Evolutionary conservation across 1,140 invertebrate species (phyloP).

Genomic region (Theocolax elegans): DNA sequence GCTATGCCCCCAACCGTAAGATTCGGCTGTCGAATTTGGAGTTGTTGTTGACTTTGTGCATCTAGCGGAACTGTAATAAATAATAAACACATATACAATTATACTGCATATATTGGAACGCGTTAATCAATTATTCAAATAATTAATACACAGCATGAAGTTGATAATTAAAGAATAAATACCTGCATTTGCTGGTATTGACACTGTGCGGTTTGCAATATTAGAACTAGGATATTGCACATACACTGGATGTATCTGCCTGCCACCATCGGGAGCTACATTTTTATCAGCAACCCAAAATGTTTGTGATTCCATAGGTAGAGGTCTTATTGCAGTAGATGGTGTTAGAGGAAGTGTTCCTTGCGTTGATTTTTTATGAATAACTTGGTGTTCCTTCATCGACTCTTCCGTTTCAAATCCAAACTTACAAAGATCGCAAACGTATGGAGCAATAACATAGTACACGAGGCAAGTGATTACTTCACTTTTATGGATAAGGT

Average conservation of each 20-base stretch:
- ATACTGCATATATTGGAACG: too few relatives aligned
- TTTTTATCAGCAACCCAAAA: conserved; percentile 32
- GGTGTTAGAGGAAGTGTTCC: background rate
- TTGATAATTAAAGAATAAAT: too few relatives aligned
- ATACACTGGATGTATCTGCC: conserved; percentile 19
- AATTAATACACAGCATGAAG: too few relatives aligned
- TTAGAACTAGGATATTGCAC: conserved; percentile 13
- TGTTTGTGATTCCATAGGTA: background rate
- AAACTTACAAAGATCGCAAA: conserved; percentile 48
- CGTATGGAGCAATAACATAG: conserved; percentile 32
- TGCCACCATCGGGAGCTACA: conserved; percentile 1
- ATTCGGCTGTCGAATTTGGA: background rate
- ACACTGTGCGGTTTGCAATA: background rate
- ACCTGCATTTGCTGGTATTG: conserved; percentile 1
- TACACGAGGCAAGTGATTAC: conserved; percentile 43
- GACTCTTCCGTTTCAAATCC: conserved; percentile 38
- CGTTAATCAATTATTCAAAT: too few relatives aligned
- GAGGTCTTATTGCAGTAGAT: background rate
- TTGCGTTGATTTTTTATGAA: background rate
- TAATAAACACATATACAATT: background rate
- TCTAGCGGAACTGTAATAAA: background rate
- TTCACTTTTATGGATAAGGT: conserved; percentile 29
- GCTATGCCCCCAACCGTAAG: too few relatives aligned
- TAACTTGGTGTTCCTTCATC: conserved; percentile 42
- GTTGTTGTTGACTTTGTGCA: background rate